Conservation (phyloP, 2,797 vertebrate genomes). For the Phoebastria nigripes region DNA sequence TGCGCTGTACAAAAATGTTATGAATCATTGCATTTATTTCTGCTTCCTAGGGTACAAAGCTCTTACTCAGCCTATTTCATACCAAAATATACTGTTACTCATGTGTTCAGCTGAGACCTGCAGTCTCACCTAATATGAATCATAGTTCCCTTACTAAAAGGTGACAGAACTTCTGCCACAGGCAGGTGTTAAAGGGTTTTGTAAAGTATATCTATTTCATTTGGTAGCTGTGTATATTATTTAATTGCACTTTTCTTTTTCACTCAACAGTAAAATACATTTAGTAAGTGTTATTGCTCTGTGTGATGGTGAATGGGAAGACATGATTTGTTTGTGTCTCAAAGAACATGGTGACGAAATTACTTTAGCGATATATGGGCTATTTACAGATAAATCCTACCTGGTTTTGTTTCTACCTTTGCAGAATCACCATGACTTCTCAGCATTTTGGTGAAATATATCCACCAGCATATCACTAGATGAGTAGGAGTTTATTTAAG, state of each 20-base stretch:
- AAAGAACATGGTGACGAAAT: background rate
- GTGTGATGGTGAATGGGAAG: background rate
- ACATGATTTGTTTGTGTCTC: background rate
- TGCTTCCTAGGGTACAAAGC: background rate
- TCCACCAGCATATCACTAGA: background rate
- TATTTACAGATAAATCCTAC: background rate
- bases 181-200: background rate
- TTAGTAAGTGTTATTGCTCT: background rate
- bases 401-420: background rate
- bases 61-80: background rate
- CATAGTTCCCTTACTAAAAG: background rate
- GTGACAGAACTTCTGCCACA: background rate
- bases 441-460: background rate
- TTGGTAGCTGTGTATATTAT: background rate
- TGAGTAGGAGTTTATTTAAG: background rate
- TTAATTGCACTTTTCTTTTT: background rate
- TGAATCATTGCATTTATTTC: background rate
- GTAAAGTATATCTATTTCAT: background rate
- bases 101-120: background rate
- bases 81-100: background rate
- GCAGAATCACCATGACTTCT: background rate
- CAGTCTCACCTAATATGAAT: background rate
- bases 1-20: background rate
- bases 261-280: background rate
- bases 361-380: background rate